Evolutionary conservation across 2,113 vertebrate genomes (phyloP).

Genomic region (Gila orcuttii): DNA sequence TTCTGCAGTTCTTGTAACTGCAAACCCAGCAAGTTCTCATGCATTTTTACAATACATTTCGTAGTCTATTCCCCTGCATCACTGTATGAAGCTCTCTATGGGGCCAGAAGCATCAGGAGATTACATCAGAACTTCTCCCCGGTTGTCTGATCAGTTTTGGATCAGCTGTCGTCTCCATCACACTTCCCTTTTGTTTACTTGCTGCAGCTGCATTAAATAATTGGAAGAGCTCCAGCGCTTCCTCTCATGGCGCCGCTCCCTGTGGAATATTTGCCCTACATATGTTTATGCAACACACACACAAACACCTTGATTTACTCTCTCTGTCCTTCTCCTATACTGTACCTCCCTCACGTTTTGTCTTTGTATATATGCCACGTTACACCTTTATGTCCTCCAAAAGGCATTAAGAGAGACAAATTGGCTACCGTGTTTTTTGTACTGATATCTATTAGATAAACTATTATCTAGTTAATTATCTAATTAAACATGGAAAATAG

Average conservation of each 20-base stretch:
- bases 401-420: neutral
- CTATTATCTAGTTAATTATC: no score
- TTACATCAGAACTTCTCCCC: constrained; percentile 59
- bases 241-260: constrained; percentile 66
- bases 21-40: constrained; percentile 22
- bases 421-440: neutral
- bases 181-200: constrained; percentile 54
- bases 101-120: constrained; percentile 57
- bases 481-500: neutral
- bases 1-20: neutral
- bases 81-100: neutral
- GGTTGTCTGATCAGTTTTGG: constrained; percentile 45
- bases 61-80: constrained; percentile 3
- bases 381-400: neutral
- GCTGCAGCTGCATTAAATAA: constrained; percentile 58
- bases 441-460: no score
- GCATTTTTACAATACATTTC: constrained; percentile 4
- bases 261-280: constrained; percentile 73
- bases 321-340: neutral
- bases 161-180: constrained; percentile 28
- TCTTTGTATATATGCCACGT: neutral
- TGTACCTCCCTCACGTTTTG: neutral
- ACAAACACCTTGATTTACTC: constrained; percentile 1
- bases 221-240: constrained; percentile 57
- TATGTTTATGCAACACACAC: constrained; percentile 64